A percentile compares a stretch with the other conserved stretches of the same genome.
These are phyloP conservation scores for Acrocephalus scirpaceus DNA, from an alignment of 2,797 vertebrate species.

Conservation along the genomic window DNA sequence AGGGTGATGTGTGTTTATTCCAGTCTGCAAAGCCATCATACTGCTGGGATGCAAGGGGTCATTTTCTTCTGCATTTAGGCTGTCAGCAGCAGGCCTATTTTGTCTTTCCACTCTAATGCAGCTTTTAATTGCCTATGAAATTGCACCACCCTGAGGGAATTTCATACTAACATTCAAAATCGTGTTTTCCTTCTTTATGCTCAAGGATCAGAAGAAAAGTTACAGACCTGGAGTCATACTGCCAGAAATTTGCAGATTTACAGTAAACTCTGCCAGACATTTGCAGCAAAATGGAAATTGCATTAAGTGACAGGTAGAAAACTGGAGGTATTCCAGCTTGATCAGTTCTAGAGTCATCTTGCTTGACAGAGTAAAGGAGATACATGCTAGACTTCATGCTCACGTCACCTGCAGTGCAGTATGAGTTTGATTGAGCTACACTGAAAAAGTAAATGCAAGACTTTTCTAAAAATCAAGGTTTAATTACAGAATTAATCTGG, in stretches of 20 bases:
- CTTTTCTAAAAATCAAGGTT: neutral
- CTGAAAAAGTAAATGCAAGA: neutral
- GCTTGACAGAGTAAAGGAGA: neutral
- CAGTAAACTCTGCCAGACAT: neutral
- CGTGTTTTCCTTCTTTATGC: neutral
- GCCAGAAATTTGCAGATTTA: neutral
- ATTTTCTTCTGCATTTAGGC: neutral
- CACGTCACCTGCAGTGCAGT: neutral
- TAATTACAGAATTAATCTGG: neutral
- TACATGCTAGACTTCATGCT: neutral
- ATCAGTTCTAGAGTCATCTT: neutral
- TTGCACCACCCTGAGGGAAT: neutral
- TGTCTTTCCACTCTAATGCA: neutral
- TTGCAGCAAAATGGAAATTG: neutral
- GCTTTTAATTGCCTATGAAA: slow-evolving; percentile 23
- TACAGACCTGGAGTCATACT: neutral
- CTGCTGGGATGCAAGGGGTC: neutral
- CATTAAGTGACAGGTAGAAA: neutral
- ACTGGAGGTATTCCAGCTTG: neutral
- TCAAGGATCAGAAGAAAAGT: neutral
- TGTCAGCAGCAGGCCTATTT: neutral
- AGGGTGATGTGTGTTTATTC: slow-evolving; percentile 8
- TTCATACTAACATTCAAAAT: neutral
- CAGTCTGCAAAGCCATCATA: neutral
- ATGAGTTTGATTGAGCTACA: neutral